phyloP scores from a whole-genome alignment of 1,140 invertebrate genomes.

The Drosophila kikkawai region DNA sequence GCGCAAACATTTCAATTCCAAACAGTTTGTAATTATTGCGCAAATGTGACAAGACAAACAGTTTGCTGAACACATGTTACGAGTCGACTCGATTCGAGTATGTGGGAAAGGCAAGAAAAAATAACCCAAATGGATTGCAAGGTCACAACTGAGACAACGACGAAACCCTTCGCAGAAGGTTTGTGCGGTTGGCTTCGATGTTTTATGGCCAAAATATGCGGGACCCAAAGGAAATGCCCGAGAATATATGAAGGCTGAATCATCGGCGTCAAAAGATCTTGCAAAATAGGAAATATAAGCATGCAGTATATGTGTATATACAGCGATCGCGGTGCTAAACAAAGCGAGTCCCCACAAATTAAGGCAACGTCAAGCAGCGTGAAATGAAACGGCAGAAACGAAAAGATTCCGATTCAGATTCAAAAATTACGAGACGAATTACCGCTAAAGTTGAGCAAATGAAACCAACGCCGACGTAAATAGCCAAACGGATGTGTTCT shows the following conservation, averaged over 20 bases:
- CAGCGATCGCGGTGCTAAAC: conserved; percentile 40
- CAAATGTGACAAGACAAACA: conserved; percentile 58
- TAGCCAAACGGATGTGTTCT: conserved; percentile 16
- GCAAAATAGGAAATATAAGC: conserved; percentile 70
- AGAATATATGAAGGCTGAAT: conserved; percentile 54
- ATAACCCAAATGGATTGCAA: conserved; percentile 43
- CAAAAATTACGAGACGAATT: conserved; percentile 44
- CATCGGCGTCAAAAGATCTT: conserved; percentile 49
- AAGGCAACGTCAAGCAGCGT: conserved; percentile 65
- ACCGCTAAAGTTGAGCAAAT: conserved; percentile 41
- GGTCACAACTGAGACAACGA: conserved; percentile 23
- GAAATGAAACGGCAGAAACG: conserved; percentile 47
- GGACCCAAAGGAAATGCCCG: conserved; percentile 60
- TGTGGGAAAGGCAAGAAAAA: conserved; percentile 29
- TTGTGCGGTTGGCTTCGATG: conserved; percentile 10
- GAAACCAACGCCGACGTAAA: conserved; percentile 18
- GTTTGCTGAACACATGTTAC: conserved; percentile 42
- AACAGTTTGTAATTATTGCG: conserved; percentile 61
- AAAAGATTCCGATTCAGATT: conserved; percentile 10
- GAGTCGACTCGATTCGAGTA: background rate
- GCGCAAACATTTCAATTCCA: conserved; percentile 56
- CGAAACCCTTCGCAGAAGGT: conserved; percentile 37
- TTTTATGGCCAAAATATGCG: conserved; percentile 41
- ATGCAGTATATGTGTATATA: conserved; percentile 2
- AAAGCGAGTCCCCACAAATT: conserved; percentile 64